A percentile compares a stretch with the other conserved stretches of the same genome.
Evolutionary conservation across 1,140 invertebrate species (phyloP).

Genomic region (Holcopasites calliopsidis): DNA sequence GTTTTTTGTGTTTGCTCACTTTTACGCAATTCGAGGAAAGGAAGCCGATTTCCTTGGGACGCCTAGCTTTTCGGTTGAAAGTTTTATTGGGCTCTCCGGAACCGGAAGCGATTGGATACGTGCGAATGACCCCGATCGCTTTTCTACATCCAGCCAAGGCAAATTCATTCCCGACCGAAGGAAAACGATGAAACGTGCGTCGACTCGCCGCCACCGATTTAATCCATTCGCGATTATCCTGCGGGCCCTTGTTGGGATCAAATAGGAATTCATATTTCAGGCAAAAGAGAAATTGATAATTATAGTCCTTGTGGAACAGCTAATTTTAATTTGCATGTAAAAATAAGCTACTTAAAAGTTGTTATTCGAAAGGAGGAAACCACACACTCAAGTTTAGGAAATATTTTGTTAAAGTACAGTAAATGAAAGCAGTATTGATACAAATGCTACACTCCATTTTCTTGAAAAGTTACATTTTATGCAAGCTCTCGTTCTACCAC

Average conservation of each 20-base stretch:
- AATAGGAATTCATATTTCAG: background rate
- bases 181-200: background rate
- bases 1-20: slow-evolving; percentile 29
- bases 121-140: background rate
- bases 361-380: too few relatives aligned
- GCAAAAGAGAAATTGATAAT: background rate
- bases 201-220: background rate
- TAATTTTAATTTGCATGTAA: too few relatives aligned
- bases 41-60: slow-evolving; percentile 28
- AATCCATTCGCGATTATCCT: slow-evolving; percentile 3
- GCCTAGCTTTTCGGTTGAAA: slow-evolving; percentile 9
- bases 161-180: background rate
- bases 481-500: background rate
- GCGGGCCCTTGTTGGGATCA: background rate
- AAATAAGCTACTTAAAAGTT: too few relatives aligned
- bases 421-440: background rate
- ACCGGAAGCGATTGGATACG: slow-evolving; percentile 34
- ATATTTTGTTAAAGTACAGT: background rate
- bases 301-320: too few relatives aligned
- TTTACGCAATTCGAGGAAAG: slow-evolving; percentile 12
- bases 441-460: slow-evolving; percentile 5
- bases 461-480: slow-evolving; percentile 2
- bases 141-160: background rate
- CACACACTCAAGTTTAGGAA: too few relatives aligned
- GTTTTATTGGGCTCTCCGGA: slow-evolving; percentile 33